Percentiles rank a stretch among this genome's conserved stretches.
Conservation (phyloP, 2,797 vertebrate species). For the Lophotriccus pileatus region DNA sequence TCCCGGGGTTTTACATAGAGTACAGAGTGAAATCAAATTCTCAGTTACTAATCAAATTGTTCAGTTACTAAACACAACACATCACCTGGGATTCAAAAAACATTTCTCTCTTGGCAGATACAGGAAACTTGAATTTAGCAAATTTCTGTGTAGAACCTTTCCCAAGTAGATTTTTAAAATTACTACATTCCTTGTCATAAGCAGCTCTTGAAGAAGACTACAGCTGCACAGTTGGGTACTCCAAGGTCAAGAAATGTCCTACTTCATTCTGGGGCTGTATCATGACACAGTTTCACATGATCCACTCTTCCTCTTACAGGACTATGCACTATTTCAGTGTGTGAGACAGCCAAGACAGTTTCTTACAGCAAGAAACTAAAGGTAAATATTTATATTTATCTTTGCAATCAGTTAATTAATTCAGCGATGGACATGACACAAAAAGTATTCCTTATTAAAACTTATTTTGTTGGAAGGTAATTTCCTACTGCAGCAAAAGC, state of each 20-base stretch:
- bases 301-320: not conserved
- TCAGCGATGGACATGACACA: not conserved
- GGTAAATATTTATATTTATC: not conserved
- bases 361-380: not conserved
- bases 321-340: rapidly evolving
- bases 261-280: not conserved
- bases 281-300: slow-evolving; percentile 25
- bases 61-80: not conserved
- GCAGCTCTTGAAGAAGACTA: not conserved
- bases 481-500: not conserved
- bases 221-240: not conserved
- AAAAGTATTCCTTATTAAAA: not conserved
- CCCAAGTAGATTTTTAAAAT: not conserved
- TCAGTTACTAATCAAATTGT: not conserved
- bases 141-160: not conserved
- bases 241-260: slow-evolving; percentile 43
- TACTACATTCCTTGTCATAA: not conserved
- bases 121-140: not conserved
- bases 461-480: not conserved
- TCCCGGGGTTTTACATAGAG: not conserved
- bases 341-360: not conserved
- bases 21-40: not conserved
- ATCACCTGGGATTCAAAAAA: not conserved
- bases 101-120: not conserved
- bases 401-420: not conserved